Conservation (phyloP, 2,888 invertebrate species). For the Lasioglossum zephyrum region DNA sequence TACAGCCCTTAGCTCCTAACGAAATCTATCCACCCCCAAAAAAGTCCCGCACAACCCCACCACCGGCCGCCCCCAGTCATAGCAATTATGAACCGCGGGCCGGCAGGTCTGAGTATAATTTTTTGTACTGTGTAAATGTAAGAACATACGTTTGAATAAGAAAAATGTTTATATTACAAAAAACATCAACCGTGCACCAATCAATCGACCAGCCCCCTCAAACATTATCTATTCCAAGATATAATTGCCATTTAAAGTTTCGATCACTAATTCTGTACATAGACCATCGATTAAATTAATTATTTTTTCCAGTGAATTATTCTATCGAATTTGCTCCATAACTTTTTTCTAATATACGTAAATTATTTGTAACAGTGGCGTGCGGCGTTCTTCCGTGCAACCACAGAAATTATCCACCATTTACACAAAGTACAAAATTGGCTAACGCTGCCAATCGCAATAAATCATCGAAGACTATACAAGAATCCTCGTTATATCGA, state of each 20-base stretch:
- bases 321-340: no score
- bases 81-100: constrained; percentile 82
- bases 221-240: no score
- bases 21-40: constrained; percentile 66
- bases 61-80: constrained; percentile 80
- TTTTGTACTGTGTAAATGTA: constrained; percentile 95
- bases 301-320: no score
- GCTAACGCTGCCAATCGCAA: background rate
- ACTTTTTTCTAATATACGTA: no score
- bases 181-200: constrained; percentile 26
- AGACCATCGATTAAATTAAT: no score
- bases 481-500: background rate
- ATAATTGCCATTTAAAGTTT: no score
- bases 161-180: constrained; percentile 85
- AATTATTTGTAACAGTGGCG: no score
- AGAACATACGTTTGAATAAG: constrained; percentile 90
- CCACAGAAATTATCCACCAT: background rate
- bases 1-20: constrained; percentile 77
- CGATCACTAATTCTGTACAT: no score
- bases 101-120: constrained; percentile 87
- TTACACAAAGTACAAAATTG: background rate
- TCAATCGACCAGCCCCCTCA: background rate
- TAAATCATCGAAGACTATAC: background rate
- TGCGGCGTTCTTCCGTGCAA: no score
- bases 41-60: constrained; percentile 69